Percentiles rank a stretch among this genome's conserved stretches.
These are phyloP conservation scores for Buathra laborator DNA, from an alignment of 2,888 invertebrate species.

Conservation along the genomic window DNA sequence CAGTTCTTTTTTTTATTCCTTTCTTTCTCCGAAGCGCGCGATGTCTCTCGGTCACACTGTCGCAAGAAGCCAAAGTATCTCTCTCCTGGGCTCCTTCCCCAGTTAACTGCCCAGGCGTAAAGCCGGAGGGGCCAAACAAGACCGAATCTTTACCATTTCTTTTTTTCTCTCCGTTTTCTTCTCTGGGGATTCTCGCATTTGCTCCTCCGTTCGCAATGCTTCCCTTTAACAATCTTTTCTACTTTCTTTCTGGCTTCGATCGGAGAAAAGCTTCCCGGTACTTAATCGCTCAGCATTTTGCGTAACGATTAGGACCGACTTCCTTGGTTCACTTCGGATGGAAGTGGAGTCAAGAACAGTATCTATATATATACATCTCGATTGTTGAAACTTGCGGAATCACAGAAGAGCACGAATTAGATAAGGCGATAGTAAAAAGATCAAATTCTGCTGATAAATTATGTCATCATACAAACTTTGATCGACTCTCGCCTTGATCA, in stretches of 20 bases:
- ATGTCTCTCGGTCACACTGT: conserved; percentile 17
- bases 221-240: conserved; percentile 33
- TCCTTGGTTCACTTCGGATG: not conserved
- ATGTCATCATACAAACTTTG: not conserved
- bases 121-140: conserved; percentile 60
- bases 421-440: not conserved
- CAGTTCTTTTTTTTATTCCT: conserved; percentile 40
- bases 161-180: conserved; percentile 23
- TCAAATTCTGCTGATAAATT: not conserved
- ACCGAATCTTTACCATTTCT: conserved; percentile 33
- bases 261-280: conserved; percentile 35
- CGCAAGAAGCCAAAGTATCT: conserved; percentile 29
- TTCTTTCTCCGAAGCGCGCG: conserved; percentile 24
- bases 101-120: conserved; percentile 63
- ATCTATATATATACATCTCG: not conserved
- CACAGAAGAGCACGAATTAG: conserved; percentile 1
- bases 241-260: conserved; percentile 37
- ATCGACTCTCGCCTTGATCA: not conserved
- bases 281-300: conserved; percentile 53
- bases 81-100: conserved; percentile 52
- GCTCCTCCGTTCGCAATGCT: not conserved
- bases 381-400: not conserved
- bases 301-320: conserved; percentile 38
- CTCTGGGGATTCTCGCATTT: conserved; percentile 37
- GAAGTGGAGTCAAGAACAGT: not conserved